These are phyloP conservation scores for Leuciscus idus DNA, from an alignment of 2,113 vertebrate species.

Conservation along the genomic window DNA sequence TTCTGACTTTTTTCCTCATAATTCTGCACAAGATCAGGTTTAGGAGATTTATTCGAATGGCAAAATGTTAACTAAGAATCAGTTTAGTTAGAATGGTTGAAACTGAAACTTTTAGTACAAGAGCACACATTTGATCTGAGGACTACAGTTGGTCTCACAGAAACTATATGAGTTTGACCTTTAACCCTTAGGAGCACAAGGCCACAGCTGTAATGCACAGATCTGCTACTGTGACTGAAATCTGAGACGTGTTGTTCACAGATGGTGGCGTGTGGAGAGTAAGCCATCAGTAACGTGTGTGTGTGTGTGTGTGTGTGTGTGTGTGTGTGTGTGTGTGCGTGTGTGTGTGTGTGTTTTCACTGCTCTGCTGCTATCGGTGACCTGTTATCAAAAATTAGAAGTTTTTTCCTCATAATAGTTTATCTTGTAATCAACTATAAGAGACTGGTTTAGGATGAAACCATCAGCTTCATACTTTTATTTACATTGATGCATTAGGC, in stretches of 20 bases:
- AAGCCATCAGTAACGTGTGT: not conserved
- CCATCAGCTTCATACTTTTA: too few species aligned
- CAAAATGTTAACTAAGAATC: too few species aligned
- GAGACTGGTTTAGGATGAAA: not conserved
- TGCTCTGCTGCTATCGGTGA: not conserved
- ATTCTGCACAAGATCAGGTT: too few species aligned
- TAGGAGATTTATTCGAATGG: too few species aligned
- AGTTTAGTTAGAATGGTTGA: not conserved
- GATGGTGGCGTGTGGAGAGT: not conserved
- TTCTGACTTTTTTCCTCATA: too few species aligned
- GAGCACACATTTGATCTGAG: not conserved
- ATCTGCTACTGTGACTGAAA: not conserved
- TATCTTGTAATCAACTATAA: not conserved
- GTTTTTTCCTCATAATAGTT: not conserved
- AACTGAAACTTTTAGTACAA: not conserved
- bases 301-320: not conserved
- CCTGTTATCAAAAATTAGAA: too few species aligned
- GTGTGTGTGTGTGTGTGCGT: too few species aligned
- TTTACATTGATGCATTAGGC: too few species aligned
- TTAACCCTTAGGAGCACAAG: conserved; percentile 18
- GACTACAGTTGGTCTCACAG: not conserved
- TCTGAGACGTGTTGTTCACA: not conserved
- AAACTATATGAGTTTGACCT: conserved; percentile 6
- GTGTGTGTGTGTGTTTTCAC: not conserved
- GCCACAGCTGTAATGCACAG: not conserved